These are phyloP conservation scores for Tuta absoluta DNA, from an alignment of 2,888 invertebrate genomes.

Conservation along the genomic window DNA sequence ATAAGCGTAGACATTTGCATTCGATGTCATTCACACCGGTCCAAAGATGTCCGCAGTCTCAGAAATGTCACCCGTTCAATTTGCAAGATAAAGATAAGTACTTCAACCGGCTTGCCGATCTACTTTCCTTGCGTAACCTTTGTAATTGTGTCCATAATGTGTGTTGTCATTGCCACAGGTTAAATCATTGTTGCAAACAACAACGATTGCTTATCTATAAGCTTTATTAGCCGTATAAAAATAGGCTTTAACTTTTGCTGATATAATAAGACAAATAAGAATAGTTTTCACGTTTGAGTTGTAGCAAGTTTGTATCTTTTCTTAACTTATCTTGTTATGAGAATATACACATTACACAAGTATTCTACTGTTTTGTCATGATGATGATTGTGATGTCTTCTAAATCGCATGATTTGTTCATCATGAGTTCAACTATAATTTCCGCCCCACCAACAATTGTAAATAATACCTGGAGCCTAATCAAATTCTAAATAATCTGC, in stretches of 20 bases:
- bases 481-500: background rate
- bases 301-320: background rate
- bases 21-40: constrained; percentile 31
- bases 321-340: too few relatives aligned
- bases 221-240: background rate
- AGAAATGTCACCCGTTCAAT: constrained; percentile 31
- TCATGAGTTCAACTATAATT: too few relatives aligned
- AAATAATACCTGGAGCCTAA: background rate
- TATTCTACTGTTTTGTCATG: too few relatives aligned
- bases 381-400: background rate
- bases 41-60: constrained; percentile 15
- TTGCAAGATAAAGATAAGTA: constrained; percentile 26
- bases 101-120: constrained; percentile 30
- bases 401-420: background rate
- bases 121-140: constrained; percentile 35
- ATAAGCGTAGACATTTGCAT: constrained; percentile 27
- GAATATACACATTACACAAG: too few relatives aligned
- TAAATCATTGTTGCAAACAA: constrained; percentile 22
- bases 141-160: constrained; percentile 32
- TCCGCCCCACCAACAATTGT: background rate
- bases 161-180: constrained; percentile 32
- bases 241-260: background rate
- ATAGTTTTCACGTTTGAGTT: background rate
- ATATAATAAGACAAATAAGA: background rate
- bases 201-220: constrained; percentile 14